Conservation (phyloP, 2,113 vertebrate genomes). For the Capreolus pygargus region DNA sequence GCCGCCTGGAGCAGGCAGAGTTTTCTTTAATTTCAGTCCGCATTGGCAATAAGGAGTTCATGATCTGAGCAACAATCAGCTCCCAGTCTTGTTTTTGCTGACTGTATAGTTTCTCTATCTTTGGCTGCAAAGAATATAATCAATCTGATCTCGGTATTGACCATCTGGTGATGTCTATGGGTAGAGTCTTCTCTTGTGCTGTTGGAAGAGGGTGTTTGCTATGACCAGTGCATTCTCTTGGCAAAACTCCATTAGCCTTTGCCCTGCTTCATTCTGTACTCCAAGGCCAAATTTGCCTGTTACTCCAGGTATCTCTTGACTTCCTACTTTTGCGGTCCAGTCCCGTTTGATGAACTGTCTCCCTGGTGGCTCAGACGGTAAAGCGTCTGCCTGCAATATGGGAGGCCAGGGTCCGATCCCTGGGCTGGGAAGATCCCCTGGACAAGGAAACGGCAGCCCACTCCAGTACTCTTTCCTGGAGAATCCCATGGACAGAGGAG, state of each 20-base stretch:
- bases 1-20: not conserved
- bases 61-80: not conserved
- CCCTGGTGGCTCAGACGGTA: not conserved
- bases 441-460: not conserved
- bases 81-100: not conserved
- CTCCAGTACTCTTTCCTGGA: not conserved
- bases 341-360: not conserved
- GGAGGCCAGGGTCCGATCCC: not conserved
- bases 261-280: not conserved
- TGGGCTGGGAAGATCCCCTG: not conserved
- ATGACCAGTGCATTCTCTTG: accelerated
- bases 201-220: not conserved
- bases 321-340: not conserved
- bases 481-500: not conserved
- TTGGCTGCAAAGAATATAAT: not conserved
- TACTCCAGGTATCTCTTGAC: not conserved
- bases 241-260: not conserved
- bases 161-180: not conserved
- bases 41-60: not conserved
- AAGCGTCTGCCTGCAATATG: not conserved
- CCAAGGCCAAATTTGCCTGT: not conserved
- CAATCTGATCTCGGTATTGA: not conserved
- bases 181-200: not conserved
- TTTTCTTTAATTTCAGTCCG: not conserved
- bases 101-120: not conserved